Evolutionary conservation across 1,140 invertebrate genomes (phyloP), one percentile per base, ranked within the genome.

Genomic region (Neuroterus valhalla): DNA sequence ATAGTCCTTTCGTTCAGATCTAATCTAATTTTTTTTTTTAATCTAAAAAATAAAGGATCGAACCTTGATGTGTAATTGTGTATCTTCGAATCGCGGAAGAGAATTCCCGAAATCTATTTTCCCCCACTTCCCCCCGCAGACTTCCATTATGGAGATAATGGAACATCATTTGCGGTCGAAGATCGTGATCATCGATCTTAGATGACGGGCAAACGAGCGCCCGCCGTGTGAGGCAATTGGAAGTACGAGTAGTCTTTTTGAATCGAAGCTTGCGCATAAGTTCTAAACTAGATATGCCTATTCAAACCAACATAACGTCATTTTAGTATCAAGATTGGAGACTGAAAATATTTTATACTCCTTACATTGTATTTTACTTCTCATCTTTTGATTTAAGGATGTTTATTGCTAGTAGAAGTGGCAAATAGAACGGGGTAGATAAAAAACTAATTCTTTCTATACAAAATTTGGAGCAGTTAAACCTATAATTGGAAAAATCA

Each of bases 121-220:
- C 55, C 31, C 23, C 11, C 55, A 14, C 23, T 31, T 15, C 1
- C 23, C 31, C 55, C 23, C 45, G 46, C 69, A 52, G 67, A 70
- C 50, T 48, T 50, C 48, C 72, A 68, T 67, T 26, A 70, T 62
- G 69, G 74, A 69, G 75, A 80, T 81, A 79, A 78, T 76, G 71
- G 78, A 78, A 82, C 74, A 73, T 82, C 73, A 83, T 84, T 83
- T 84, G 81, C 73, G 83, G 79, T 84, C 81, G 69, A 62, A 66
- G 50, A 46, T 76, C 55, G 62, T 66, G 78, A 76, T 81, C 70
- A 72, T 72, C 75, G 71, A 70, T 75, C 50, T 46, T 19, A 45
- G 48, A 71, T 74, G 71, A 52, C 48, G 70, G 38, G 55, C 55
- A 62, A 62, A 62, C 55, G 55, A 62, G 55, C 55, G 55, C 55